These are phyloP conservation scores for Eciton burchellii DNA, from an alignment of 1,140 invertebrate genomes.

Conservation along the genomic window DNA sequence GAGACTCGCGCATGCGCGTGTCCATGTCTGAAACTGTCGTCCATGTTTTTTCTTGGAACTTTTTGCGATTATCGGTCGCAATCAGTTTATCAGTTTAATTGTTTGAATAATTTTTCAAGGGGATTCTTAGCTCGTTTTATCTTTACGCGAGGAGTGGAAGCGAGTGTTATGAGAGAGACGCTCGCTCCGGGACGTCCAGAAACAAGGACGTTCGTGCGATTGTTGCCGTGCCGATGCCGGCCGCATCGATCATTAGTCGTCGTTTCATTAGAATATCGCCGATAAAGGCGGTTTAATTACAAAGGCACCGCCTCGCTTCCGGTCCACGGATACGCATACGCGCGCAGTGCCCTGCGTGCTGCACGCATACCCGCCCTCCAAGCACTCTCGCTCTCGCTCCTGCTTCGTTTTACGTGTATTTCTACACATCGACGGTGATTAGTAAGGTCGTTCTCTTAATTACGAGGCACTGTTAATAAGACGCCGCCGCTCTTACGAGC, in stretches of 20 bases:
- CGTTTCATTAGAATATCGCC: constrained; percentile 83
- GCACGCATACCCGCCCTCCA: constrained; percentile 72
- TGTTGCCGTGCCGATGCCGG: constrained; percentile 37
- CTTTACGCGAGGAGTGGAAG: neutral
- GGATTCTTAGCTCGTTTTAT: too few species aligned
- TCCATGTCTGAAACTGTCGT: too few species aligned
- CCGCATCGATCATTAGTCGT: constrained; percentile 78
- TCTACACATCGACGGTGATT: constrained; percentile 68
- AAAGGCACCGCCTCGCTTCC: constrained; percentile 79
- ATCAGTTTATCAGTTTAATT: too few species aligned
- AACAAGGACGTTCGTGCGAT: constrained; percentile 28
- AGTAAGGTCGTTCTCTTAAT: constrained; percentile 74
- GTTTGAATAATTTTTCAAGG: too few species aligned
- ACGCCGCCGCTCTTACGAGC: constrained; percentile 26
- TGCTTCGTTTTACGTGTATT: constrained; percentile 53
- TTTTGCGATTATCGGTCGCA: too few species aligned
- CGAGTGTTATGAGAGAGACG: neutral
- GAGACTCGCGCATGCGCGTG: too few species aligned
- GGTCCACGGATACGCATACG: constrained; percentile 70
- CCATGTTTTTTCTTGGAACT: too few species aligned
- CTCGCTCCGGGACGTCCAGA: neutral
- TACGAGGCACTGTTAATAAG: constrained; percentile 63
- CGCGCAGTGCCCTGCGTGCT: constrained; percentile 75
- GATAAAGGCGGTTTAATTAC: constrained; percentile 83
- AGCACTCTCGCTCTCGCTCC: constrained; percentile 7